Base-by-base conservation (phyloP, 2,888 invertebrate species). In the Athalia rosae region DNA sequence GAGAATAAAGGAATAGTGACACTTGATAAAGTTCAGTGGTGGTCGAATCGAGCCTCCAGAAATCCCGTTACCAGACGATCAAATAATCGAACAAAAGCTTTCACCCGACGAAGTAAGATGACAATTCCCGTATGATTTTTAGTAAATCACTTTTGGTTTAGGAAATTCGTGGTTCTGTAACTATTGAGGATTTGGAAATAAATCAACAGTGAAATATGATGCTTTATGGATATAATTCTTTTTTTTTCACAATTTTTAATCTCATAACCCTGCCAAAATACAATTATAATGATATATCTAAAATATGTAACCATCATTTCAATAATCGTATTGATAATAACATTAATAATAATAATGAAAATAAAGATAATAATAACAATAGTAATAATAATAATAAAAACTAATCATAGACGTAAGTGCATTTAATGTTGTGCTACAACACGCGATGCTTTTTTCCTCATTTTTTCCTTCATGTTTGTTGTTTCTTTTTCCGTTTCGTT, bases 201-300 rank as follows among this genome's bases (percentile, higher is more conserved):
- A 61, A 47, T 47, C 73, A 56, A 74, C 45, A 11, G 43, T 28
- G 53, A 15, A 74, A 56, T 73, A 76, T 61, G 28, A 62, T 8
- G 76, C 15, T 11, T 3, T 41, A 78, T 80, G 79, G 79, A 58
- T 28, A 28, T 28, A 28, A 28, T 28, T 28, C 28, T 28, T 28
- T 28, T 28, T 28, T 83, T 79, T 83, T 83, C 83, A 81, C 83
- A 82, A 83, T 87, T 89, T 28, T 89, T 88, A 88, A 88, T 89
- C 84, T 89, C 86, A 88, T 88, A 89, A 89, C 89, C 89, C 89
- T 89, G 89, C 89, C 89, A 89, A 89, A 28, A 89, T 89, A 89
- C 89, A 89, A 84, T 86, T 84, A 85, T 86, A 82, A 83, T 83
- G 85, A 83, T 85, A 86, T 86, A 87, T 86, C 84, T 87, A 88